These are phyloP conservation scores for Pachyseris speciosa DNA, from an alignment of 64 coral and sea anemone species.

Conservation along the genomic window DNA sequence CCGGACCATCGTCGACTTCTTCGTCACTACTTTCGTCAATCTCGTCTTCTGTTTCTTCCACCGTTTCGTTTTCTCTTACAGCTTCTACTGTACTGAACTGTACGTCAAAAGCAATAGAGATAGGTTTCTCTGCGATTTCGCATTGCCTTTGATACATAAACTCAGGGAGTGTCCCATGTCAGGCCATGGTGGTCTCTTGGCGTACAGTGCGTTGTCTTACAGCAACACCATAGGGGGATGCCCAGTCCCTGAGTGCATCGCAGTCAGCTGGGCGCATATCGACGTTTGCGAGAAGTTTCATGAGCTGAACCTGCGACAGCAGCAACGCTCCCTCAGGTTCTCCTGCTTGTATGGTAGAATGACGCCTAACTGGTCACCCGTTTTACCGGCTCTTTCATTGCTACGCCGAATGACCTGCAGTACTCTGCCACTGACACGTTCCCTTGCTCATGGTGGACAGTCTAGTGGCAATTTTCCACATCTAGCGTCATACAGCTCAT, in stretches of 20 bases:
- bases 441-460: slow-evolving; percentile 19
- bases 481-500: too few species aligned
- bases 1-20: not conserved
- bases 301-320: slow-evolving; percentile 1
- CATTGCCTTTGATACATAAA: slow-evolving; percentile 57
- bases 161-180: slow-evolving; percentile 41
- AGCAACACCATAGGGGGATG: slow-evolving; percentile 42
- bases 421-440: slow-evolving; percentile 55
- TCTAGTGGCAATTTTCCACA: slow-evolving; percentile 47
- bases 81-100: not conserved
- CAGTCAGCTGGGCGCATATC: slow-evolving; percentile 10
- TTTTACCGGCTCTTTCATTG: slow-evolving; percentile 53
- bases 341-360: slow-evolving; percentile 46
- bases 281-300: slow-evolving; percentile 11
- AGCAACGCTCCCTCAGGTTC: not conserved
- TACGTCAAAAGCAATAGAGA: not conserved
- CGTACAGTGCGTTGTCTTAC: slow-evolving; percentile 55
- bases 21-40: slow-evolving; percentile 23
- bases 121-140: not conserved
- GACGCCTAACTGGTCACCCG: slow-evolving; percentile 27
- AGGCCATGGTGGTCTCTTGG: too few species aligned
- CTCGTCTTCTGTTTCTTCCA: not conserved
- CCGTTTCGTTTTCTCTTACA: not conserved
- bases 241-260: too few species aligned
- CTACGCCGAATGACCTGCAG: slow-evolving; percentile 20